Evolutionary conservation across 2,113 vertebrate genomes (phyloP), one percentile per base, ranked within the genome.

Genomic region (Eurypyga helias): DNA sequence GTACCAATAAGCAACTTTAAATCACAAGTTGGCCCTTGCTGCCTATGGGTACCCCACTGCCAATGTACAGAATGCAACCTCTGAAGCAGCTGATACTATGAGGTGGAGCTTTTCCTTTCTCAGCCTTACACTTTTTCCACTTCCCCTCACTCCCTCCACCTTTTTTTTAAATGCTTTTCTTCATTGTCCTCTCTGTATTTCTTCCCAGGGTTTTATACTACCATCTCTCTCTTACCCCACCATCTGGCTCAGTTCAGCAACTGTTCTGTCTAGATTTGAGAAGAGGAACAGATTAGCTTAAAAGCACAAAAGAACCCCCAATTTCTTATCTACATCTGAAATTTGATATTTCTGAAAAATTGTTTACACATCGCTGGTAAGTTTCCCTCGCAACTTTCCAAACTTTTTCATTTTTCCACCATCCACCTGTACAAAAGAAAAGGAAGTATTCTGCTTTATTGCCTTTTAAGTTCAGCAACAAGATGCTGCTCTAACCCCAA

Each of bases 351-450:
- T 62, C 41, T 1, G 52, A 87, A 78, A 46, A 61, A 6, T 6
- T 31, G 7, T 33, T 80, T 16, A 28, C 41, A 55, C 4, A n/a
- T 29, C 21, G 72, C 64, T 45, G 38, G 12, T 36, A n/a, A n/a
- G n/a, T n/a, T n/a, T 20, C 10, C 7, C 11, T 3, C 1, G 5
- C 33, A 8, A 8, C 33, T 23, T 67, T 31, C 18, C 29, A 58
- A 77, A 18, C 38, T 23, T 15, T 28, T 6, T 2, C 9, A 17
- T 51, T 45, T n/a, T 45, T 28, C 29, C 6, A 0, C 17, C 4
- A 7, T 86, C 26, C 25, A 72, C 54, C 62, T 61, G 9, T 10
- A 65, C 4, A 25, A 70, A 81, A 81, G 34, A 48, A 64, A 72
- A 33, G 54, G 11, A 41, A 41, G 41, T 41, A 41, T 41, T 41